phyloP scores from a whole-genome alignment of 2,888 invertebrate genomes.

The Ommatoiulus sabulosus region DNA sequence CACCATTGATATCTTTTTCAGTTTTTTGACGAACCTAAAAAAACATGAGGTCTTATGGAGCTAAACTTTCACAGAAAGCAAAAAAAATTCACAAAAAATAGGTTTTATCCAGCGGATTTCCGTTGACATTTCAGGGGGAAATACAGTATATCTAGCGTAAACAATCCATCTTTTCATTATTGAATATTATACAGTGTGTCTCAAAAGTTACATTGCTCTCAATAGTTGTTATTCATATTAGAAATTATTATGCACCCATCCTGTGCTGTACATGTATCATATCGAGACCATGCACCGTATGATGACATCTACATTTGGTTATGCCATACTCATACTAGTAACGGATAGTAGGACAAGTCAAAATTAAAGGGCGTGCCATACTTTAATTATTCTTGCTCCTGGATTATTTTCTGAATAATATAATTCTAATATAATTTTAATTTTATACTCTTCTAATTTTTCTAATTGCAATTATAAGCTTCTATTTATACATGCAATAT shows the following conservation, averaged over 20 bases:
- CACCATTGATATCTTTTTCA: not conserved
- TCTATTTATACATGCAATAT: too few species aligned
- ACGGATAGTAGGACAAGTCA: too few species aligned
- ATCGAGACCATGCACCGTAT: not conserved
- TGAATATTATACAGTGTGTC: not conserved
- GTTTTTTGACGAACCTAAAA: not conserved
- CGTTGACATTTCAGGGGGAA: conserved; percentile 4
- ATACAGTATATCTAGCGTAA: not conserved
- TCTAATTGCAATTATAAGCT: not conserved
- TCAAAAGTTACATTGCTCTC: not conserved
- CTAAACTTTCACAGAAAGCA: not conserved
- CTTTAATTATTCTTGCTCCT: too few species aligned
- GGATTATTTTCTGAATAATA: too few species aligned
- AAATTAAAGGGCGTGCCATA: too few species aligned
- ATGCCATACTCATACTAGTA: too few species aligned
- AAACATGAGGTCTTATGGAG: not conserved
- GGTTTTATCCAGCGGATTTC: not conserved
- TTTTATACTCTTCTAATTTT: not conserved
- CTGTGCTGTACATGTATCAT: too few species aligned
- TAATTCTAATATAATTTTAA: not conserved
- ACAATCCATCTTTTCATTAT: not conserved
- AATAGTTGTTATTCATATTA: not conserved
- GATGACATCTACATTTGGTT: not conserved
- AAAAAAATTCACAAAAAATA: not conserved
- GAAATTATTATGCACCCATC: not conserved